Conservation (phyloP, 1,140 invertebrate genomes). For the Chymomyza costata region DNA sequence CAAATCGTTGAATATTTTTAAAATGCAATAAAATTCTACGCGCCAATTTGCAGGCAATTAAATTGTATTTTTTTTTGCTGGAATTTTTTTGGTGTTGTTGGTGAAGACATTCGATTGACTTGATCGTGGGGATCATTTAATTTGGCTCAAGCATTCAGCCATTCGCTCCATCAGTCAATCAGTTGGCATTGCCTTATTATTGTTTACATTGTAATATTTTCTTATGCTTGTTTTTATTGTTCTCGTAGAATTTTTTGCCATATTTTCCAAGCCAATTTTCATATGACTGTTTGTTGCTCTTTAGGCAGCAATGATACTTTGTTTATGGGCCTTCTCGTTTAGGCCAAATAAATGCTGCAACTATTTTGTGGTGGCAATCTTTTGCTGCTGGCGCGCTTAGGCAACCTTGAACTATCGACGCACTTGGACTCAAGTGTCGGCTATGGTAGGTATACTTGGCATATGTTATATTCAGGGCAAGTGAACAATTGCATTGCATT, state of each 20-base stretch:
- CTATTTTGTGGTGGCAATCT: conserved; percentile 39
- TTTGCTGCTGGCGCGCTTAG: background rate
- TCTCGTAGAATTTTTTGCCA: conserved; percentile 20
- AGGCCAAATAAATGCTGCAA: conserved; percentile 61
- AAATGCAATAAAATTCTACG: conserved; percentile 65
- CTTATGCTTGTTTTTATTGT: conserved; percentile 55
- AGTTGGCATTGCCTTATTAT: conserved; percentile 44
- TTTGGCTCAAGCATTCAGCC: conserved; percentile 39
- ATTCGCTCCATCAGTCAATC: conserved; percentile 25
- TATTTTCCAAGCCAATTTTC: conserved; percentile 19
- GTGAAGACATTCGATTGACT: conserved; percentile 12
- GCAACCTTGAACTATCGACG: conserved; percentile 42
- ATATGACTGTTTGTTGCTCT: conserved; percentile 53
- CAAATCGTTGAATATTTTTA: conserved; percentile 27
- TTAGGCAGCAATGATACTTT: conserved; percentile 51
- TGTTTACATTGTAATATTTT: conserved; percentile 70
- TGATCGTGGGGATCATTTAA: conserved; percentile 32
- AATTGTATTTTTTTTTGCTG: conserved; percentile 45
- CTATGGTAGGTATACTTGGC: no score
- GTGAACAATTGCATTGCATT: conserved; percentile 46
- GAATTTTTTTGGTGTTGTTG: conserved; percentile 40
- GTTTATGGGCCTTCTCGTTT: conserved; percentile 65
- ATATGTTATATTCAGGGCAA: conserved; percentile 12
- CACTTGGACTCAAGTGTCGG: conserved; percentile 50
- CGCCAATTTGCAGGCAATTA: conserved; percentile 71